A percentile compares a stretch with the other conserved stretches of the same genome.
Evolutionary conservation across 2,113 vertebrate species (phyloP).

Genomic region (Eleginops maclovinus): DNA sequence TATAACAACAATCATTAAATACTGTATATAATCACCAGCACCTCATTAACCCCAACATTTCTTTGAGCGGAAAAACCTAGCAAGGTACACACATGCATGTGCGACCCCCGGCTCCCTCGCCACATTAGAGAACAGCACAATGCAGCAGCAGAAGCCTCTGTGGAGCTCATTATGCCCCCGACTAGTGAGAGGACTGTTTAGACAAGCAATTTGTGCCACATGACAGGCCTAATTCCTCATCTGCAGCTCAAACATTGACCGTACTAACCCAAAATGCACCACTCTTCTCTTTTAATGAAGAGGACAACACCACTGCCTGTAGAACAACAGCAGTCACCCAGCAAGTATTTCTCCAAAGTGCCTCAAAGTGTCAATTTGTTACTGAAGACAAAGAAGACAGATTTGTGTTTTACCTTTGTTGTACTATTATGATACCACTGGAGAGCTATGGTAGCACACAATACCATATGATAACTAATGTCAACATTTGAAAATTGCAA

Average conservation of each 20-base stretch:
- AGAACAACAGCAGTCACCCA: slow-evolving; percentile 1
- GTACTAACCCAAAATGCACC: slow-evolving; percentile 20
- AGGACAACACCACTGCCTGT: neutral
- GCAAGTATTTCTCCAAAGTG: neutral
- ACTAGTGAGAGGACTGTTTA: slow-evolving; percentile 59
- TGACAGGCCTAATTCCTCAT: slow-evolving; percentile 62
- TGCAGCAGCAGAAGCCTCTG: slow-evolving; percentile 43
- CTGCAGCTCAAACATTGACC: slow-evolving; percentile 54
- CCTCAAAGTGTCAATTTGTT: slow-evolving; percentile 18
- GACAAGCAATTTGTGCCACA: slow-evolving; percentile 67
- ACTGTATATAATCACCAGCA: slow-evolving; percentile 67
- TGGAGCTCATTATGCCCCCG: slow-evolving; percentile 63
- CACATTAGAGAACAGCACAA: slow-evolving; percentile 45
- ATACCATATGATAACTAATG: neutral
- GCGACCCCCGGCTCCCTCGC: slow-evolving; percentile 17
- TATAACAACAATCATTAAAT: slow-evolving; percentile 57
- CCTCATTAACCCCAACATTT: slow-evolving; percentile 60
- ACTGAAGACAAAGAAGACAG: neutral
- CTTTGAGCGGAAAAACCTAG: slow-evolving; percentile 17
- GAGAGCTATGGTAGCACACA: neutral
- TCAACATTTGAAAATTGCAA: neutral
- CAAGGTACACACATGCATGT: slow-evolving; percentile 12
- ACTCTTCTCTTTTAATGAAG: slow-evolving; percentile 41
- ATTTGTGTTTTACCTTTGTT: slow-evolving; percentile 12
- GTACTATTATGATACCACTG: neutral